Base-by-base conservation (phyloP, 2,888 invertebrate genomes). In the Tortrix viridana region DNA sequence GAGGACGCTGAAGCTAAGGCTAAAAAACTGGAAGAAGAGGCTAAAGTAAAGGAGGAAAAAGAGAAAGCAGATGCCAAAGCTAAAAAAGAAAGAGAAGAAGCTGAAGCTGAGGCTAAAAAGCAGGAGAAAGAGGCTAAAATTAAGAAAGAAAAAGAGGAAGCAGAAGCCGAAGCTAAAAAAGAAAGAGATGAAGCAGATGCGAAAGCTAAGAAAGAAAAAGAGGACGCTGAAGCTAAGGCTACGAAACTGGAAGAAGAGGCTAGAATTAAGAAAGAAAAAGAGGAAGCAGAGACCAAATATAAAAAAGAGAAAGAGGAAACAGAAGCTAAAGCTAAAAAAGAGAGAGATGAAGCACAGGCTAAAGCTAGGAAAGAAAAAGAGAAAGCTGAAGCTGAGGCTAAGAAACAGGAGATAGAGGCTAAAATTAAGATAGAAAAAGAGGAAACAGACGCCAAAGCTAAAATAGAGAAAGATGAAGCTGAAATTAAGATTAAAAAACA, bases 151-250 rank as follows among this genome's bases (percentile, higher is more conserved):
- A 20, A 44, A n/a, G 46, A 14, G 63, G 67, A 47, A 65, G 62
- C 62, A 56, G 63, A 63, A 60, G 59, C 38, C 54, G 65, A 41
- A 53, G 62, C 37, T 48, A 60, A 20, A 64, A 58, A 53, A 48
- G 46, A 54, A 23, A 47, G 54, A 43, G 41, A 54, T 32, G 18
- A 55, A 75, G 48, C 66, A 67, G 48, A 67, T 60, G 26, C 69
- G 61, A 48, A 69, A 20, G 38, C 19, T 1, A 37, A 48, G 49
- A 53, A 50, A 37, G 60, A 61, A 55, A 53, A 65, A 50, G 43
- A 61, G 49, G 54, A n/a, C 20, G 62, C 49, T 43, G 53, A 48
- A 58, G 60, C 22, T 1, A 43, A 23, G 19, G 23, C n/a, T 41
- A 55, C n/a, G 47, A 48, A 56, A 6, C 23, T 6, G 23, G 1